These are phyloP conservation scores for Chaetura pelagica DNA, from an alignment of 2,113 vertebrate species.

Conservation along the genomic window DNA sequence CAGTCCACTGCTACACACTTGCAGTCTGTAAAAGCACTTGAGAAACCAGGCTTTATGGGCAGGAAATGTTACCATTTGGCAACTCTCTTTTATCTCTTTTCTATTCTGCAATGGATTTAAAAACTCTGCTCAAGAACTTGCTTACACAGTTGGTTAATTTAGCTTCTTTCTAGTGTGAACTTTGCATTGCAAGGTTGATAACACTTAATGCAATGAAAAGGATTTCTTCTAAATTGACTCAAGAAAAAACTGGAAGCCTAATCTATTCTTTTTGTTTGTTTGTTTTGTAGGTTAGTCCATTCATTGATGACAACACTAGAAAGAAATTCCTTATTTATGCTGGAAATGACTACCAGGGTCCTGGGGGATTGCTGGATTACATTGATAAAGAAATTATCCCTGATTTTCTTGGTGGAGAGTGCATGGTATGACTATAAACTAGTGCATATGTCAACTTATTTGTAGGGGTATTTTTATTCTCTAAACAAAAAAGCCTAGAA, in stretches of 20 bases:
- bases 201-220: background rate
- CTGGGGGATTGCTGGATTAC: constrained; percentile 92
- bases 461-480: background rate
- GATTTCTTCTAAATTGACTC: background rate
- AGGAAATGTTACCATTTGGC: background rate
- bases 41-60: background rate
- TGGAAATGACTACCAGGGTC: constrained; percentile 94
- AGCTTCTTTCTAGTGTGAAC: background rate
- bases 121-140: background rate
- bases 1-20: background rate
- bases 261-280: background rate
- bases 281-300: constrained; percentile 88
- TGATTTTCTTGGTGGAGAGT: constrained; percentile 92
- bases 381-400: constrained; percentile 92
- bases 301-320: constrained; percentile 96
- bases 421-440: constrained; percentile 82
- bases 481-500: background rate
- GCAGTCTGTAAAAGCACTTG: background rate
- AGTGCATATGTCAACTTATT: background rate
- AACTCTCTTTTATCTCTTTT: background rate
- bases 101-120: background rate
- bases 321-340: constrained; percentile 97
- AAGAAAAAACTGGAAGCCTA: background rate
- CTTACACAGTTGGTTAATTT: background rate
- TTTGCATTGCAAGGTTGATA: background rate